Evolutionary conservation across 2,888 invertebrate species (phyloP).

Genomic region (Xylota sylvarum): DNA sequence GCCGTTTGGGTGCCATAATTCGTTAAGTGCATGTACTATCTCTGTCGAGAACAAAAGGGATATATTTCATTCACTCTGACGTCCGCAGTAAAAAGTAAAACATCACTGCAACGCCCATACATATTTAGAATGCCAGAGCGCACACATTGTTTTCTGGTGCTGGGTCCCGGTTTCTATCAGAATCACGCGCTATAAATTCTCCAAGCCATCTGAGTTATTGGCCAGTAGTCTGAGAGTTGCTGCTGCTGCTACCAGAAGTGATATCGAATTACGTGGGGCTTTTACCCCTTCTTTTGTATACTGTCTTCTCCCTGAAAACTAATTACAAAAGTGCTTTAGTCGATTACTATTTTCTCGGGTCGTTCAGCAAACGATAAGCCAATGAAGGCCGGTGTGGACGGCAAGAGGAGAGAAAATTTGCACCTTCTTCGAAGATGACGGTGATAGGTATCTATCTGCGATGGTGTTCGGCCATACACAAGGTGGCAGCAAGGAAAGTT

Average conservation of each 20-base stretch:
- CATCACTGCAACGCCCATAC: slow-evolving; percentile 5
- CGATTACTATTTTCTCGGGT: slow-evolving; percentile 62
- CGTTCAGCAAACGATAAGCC: slow-evolving; percentile 40
- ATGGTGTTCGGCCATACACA: not conserved
- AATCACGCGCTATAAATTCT: slow-evolving; percentile 36
- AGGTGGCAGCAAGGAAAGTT: slow-evolving; percentile 22
- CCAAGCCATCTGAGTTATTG: slow-evolving; percentile 18
- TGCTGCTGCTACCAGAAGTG: slow-evolving; percentile 10
- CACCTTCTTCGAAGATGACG: slow-evolving; percentile 48
- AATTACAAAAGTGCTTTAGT: slow-evolving; percentile 66
- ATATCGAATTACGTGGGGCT: slow-evolving; percentile 33
- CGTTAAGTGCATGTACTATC: slow-evolving; percentile 6
- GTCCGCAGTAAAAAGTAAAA: not conserved
- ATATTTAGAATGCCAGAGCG: not conserved
- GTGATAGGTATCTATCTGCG: slow-evolving; percentile 3
- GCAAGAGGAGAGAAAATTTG: slow-evolving; percentile 8
- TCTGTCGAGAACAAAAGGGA: not conserved
- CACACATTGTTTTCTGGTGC: not conserved
- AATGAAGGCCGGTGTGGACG: not conserved
- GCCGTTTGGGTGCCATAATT: slow-evolving; percentile 5
- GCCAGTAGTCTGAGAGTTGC: slow-evolving; percentile 21
- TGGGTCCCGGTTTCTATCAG: not conserved
- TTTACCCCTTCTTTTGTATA: slow-evolving; percentile 18
- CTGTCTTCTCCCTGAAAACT: slow-evolving; percentile 28
- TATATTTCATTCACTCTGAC: slow-evolving; percentile 12